Percentiles rank a stretch among this genome's conserved stretches.
Conservation (phyloP, 2,113 vertebrate species). For the Aphelocoma coerulescens region DNA sequence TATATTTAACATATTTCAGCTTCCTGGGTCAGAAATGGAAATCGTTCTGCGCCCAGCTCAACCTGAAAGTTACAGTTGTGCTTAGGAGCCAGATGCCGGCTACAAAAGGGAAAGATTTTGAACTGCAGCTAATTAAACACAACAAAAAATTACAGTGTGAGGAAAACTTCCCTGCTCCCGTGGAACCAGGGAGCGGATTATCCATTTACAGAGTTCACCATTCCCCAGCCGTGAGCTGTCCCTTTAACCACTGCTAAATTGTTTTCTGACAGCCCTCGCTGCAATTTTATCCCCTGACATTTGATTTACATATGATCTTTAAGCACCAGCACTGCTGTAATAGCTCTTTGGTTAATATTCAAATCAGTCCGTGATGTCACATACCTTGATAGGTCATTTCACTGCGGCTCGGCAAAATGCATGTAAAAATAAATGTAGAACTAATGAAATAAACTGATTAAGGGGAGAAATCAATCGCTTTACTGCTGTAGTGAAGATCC, state of each 20-base stretch:
- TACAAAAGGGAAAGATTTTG: neutral
- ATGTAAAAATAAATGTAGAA: slow-evolving; percentile 83
- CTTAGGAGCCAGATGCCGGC: neutral
- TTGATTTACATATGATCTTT: slow-evolving; percentile 99
- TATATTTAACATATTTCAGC: neutral
- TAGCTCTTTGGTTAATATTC: slow-evolving; percentile 94
- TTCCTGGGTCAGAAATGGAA: slow-evolving; percentile 20
- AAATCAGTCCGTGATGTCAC: slow-evolving; percentile 80
- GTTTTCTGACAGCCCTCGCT: slow-evolving; percentile 90
- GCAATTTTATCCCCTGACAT: slow-evolving; percentile 87
- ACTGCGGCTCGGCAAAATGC: slow-evolving; percentile 70
- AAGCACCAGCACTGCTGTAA: slow-evolving; percentile 81
- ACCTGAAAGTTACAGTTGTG: neutral
- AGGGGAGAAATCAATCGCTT: slow-evolving; percentile 90
- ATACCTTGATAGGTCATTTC: slow-evolving; percentile 85
- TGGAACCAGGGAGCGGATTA: slow-evolving; percentile 22
- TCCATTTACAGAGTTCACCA: slow-evolving; percentile 80
- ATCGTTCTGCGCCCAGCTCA: neutral
- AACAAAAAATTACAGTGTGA: neutral
- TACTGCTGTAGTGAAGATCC: slow-evolving; percentile 85
- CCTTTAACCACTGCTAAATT: slow-evolving; percentile 94
- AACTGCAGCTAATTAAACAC: neutral
- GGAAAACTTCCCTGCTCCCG: accelerated
- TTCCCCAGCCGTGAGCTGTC: slow-evolving; percentile 77
- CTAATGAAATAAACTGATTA: slow-evolving; percentile 97